Evolutionary conservation across 2,888 invertebrate species (phyloP).

Genomic region (Invenusta paracnida): DNA sequence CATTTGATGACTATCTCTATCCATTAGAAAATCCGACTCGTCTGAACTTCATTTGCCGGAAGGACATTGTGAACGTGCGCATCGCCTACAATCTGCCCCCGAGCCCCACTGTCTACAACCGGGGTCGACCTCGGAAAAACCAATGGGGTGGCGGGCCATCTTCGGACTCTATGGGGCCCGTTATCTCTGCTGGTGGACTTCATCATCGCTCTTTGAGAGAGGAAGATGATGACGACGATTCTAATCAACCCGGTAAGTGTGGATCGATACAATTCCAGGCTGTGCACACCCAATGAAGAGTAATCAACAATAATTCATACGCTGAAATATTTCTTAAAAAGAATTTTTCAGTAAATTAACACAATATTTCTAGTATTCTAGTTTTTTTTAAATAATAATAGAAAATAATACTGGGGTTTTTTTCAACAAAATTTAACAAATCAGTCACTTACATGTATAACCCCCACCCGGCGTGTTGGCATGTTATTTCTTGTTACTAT

Average conservation of each 20-base stretch:
- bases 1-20: not conserved
- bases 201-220: not conserved
- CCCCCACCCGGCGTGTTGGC: too few species aligned
- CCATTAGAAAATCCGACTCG: constrained; percentile 7
- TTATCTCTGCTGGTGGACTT: not conserved
- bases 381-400: too few species aligned
- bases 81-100: constrained; percentile 28
- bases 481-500: too few species aligned
- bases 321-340: not conserved
- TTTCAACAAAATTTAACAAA: too few species aligned
- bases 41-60: not conserved
- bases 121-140: constrained; percentile 16
- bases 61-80: constrained; percentile 32
- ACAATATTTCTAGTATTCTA: too few species aligned
- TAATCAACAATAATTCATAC: not conserved
- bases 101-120: constrained; percentile 23
- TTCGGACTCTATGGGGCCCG: not conserved
- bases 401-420: too few species aligned
- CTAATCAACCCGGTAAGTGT: not conserved
- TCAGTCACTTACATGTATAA: too few species aligned
- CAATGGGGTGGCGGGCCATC: not conserved
- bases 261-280: not conserved
- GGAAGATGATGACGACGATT: not conserved
- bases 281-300: not conserved
- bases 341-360: not conserved